A percentile compares a stretch with the other conserved stretches of the same genome.
Evolutionary conservation across 1,140 invertebrate genomes (phyloP).

Genomic region (Drosophila pallidifrons): DNA sequence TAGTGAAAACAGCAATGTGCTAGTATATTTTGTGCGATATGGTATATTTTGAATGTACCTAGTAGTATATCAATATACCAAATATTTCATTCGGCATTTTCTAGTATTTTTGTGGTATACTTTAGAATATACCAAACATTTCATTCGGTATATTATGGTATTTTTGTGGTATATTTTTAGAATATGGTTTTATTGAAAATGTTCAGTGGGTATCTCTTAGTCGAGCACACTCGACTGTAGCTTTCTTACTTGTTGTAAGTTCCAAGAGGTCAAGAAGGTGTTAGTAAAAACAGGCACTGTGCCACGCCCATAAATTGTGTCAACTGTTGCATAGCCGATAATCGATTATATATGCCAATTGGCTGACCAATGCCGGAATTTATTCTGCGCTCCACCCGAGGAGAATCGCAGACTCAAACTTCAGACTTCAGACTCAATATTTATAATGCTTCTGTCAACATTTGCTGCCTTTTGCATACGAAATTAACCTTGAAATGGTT

Average conservation of each 20-base stretch:
- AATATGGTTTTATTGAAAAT: too few relatives aligned
- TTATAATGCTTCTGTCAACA: slow-evolving; percentile 41
- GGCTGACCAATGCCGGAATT: slow-evolving; percentile 30
- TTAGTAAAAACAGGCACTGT: not conserved
- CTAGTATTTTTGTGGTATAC: too few relatives aligned
- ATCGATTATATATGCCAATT: slow-evolving; percentile 38
- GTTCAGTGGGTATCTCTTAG: too few relatives aligned
- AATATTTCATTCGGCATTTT: too few relatives aligned
- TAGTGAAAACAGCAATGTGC: too few relatives aligned
- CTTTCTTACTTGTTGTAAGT: not conserved
- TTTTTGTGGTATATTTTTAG: too few relatives aligned
- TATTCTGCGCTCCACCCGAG: slow-evolving; percentile 21
- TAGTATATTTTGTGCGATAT: too few relatives aligned
- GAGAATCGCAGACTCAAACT: slow-evolving; percentile 5
- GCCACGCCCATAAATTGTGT: slow-evolving; percentile 68
- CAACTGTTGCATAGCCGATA: slow-evolving; percentile 35
- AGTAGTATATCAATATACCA: too few relatives aligned
- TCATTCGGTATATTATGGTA: too few relatives aligned
- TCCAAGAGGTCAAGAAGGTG: slow-evolving; percentile 4
- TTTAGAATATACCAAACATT: too few relatives aligned
- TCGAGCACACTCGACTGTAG: too few relatives aligned
- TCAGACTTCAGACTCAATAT: slow-evolving; percentile 17
- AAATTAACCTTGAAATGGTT: slow-evolving; percentile 65
- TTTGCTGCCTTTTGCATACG: slow-evolving; percentile 37
- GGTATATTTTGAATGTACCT: too few relatives aligned